Percentiles rank a stretch among this genome's conserved stretches.
These are phyloP conservation scores for Athripsodes cinereus DNA, from an alignment of 2,888 invertebrate species.

Conservation along the genomic window DNA sequence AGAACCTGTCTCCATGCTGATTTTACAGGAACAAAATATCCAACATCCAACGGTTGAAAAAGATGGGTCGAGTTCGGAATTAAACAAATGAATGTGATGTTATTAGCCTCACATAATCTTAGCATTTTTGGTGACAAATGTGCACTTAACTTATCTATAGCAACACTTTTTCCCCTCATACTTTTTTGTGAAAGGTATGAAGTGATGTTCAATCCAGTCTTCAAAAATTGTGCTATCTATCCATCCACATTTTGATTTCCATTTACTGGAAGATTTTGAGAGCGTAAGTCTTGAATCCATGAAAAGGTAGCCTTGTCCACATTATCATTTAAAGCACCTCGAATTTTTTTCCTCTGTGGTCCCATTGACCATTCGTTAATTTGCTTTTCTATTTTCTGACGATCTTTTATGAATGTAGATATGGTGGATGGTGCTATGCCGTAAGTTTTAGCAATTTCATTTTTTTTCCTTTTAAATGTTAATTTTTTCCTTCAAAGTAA, in stretches of 20 bases:
- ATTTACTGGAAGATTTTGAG: not conserved
- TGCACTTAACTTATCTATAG: not conserved
- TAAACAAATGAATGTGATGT: not conserved
- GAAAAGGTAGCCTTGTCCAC: not conserved
- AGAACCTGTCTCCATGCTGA: not conserved
- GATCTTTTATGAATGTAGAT: no score
- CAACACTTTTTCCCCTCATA: not conserved
- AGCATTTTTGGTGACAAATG: not conserved
- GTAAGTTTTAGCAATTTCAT: no score
- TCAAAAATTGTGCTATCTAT: no score
- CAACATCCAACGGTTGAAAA: not conserved
- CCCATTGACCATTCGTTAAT: not conserved
- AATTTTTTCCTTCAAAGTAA: no score
- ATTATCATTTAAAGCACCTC: no score
- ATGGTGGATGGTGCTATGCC: no score
- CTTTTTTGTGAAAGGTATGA: no score
- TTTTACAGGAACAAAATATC: not conserved
- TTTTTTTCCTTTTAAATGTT: no score
- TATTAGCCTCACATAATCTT: not conserved
- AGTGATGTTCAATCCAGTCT: no score
- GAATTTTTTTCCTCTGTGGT: not conserved
- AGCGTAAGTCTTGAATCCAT: not conserved
- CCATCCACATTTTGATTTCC: no score
- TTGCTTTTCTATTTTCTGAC: not conserved
- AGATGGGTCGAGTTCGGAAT: not conserved